A percentile compares a stretch with the other conserved stretches of the same genome.
phyloP scores from a whole-genome alignment of 1,140 invertebrate species.

The Brachionus sp. region DNA sequence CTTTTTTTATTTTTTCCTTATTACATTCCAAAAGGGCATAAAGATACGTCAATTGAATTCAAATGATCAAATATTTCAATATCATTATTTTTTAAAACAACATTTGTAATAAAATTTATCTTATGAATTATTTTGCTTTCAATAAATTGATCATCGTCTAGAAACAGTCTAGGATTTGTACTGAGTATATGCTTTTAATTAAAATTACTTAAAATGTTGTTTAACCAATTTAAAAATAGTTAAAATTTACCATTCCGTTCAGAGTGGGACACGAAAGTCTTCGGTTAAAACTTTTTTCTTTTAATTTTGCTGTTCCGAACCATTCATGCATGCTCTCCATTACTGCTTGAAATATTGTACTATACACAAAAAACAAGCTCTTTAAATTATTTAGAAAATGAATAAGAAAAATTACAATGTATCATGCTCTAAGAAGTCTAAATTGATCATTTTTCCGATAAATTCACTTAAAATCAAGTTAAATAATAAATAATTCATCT shows the following conservation, averaged over 20 bases:
- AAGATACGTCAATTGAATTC: constrained; percentile 20
- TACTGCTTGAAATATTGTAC: constrained; percentile 32
- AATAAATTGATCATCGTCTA: constrained; percentile 13
- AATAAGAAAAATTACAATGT: constrained; percentile 11
- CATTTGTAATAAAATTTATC: constrained; percentile 38
- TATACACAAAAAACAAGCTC: not conserved
- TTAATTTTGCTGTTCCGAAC: constrained; percentile 17
- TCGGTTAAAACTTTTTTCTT: constrained; percentile 10
- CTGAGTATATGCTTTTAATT: constrained; percentile 2
- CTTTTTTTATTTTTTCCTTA: not conserved
- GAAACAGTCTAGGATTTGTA: constrained; percentile 25
- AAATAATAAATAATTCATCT: no score
- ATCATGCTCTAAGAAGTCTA: constrained; percentile 37
- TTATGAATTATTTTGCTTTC: constrained; percentile 44
- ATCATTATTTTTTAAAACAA: constrained; percentile 37
- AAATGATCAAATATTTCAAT: constrained; percentile 44
- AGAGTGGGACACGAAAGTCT: constrained; percentile 25
- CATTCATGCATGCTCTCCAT: constrained; percentile 42
- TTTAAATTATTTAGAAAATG: not conserved
- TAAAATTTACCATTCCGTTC: not conserved
- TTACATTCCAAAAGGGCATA: constrained; percentile 45
- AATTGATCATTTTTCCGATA: not conserved
- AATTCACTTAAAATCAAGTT: constrained; percentile 27
- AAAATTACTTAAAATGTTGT: not conserved
- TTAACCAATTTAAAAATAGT: not conserved